phyloP scores from a whole-genome alignment of 1,140 invertebrate genomes.

The Aphis gossypii region DNA sequence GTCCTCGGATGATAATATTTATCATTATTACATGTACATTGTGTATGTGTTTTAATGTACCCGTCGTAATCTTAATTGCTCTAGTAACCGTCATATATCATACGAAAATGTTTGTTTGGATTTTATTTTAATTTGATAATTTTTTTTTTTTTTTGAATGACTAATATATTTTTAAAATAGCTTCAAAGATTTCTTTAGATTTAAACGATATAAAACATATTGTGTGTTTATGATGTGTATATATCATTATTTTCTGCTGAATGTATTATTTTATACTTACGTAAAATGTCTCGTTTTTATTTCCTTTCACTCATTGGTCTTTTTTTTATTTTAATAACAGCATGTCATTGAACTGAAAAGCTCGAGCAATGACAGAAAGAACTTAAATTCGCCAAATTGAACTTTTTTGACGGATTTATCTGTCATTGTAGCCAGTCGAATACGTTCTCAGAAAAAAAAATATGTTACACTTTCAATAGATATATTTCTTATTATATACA shows the following conservation, averaged over 20 bases:
- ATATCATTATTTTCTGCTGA: neutral
- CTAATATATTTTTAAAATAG: neutral
- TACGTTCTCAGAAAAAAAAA: neutral
- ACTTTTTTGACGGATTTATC: conserved; percentile 3
- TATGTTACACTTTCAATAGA: neutral
- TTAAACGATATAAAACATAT: neutral
- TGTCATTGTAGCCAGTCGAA: neutral
- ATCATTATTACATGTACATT: neutral
- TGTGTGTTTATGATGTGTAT: neutral
- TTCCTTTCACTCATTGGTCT: neutral
- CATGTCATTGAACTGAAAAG: neutral
- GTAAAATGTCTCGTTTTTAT: neutral
- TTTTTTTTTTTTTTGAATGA: neutral
- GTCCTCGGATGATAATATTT: neutral
- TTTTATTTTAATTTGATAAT: neutral
- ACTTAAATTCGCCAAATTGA: neutral
- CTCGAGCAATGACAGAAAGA: neutral
- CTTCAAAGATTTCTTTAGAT: neutral
- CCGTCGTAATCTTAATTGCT: conserved; percentile 14
- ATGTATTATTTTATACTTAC: neutral
- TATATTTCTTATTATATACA: neutral
- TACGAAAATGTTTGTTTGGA: neutral
- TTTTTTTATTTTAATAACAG: neutral
- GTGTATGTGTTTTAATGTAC: neutral
- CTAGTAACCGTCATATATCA: neutral